These are phyloP conservation scores for Rhyzopertha dominica DNA, from an alignment of 1,140 invertebrate genomes.

Conservation along the genomic window DNA sequence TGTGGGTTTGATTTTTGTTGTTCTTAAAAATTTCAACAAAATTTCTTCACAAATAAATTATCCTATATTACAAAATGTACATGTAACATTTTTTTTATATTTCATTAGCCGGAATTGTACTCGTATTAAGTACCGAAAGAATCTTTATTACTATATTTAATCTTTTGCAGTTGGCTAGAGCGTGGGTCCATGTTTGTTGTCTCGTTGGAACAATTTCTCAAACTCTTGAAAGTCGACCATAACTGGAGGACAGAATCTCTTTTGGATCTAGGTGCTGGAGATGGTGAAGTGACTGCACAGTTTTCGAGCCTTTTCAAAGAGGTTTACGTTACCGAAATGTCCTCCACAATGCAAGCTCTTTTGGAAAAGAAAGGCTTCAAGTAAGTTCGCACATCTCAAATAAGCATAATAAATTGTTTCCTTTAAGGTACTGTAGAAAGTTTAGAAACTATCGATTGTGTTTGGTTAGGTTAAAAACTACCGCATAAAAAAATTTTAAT, in stretches of 20 bases:
- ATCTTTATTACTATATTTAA: too few relatives aligned
- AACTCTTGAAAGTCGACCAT: constrained; percentile 45
- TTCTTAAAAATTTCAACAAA: too few relatives aligned
- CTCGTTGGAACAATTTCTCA: constrained; percentile 68
- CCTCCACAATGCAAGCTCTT: constrained; percentile 70
- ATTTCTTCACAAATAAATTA: too few relatives aligned
- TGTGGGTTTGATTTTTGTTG: too few relatives aligned
- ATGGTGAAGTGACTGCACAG: constrained; percentile 78
- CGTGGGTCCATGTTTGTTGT: constrained; percentile 93
- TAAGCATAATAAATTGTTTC: too few relatives aligned
- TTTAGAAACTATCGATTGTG: too few relatives aligned
- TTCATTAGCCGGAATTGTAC: too few relatives aligned
- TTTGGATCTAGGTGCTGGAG: constrained; percentile 86
- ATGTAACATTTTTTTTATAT: too few relatives aligned
- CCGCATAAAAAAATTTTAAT: too few relatives aligned
- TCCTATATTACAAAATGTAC: too few relatives aligned
- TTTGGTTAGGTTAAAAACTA: too few relatives aligned
- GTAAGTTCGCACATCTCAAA: constrained; percentile 51
- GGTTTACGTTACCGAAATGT: constrained; percentile 84
- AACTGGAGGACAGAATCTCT: constrained; percentile 52
- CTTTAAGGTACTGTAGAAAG: too few relatives aligned
- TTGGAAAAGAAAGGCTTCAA: constrained; percentile 67
- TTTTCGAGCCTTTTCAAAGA: constrained; percentile 66
- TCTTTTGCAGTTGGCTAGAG: constrained; percentile 64
- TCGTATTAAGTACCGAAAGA: background rate